Percentiles rank a stretch among this genome's conserved stretches.
Evolutionary conservation across 2,113 vertebrate species (phyloP).

Genomic region (Emydura subglobosa): DNA sequence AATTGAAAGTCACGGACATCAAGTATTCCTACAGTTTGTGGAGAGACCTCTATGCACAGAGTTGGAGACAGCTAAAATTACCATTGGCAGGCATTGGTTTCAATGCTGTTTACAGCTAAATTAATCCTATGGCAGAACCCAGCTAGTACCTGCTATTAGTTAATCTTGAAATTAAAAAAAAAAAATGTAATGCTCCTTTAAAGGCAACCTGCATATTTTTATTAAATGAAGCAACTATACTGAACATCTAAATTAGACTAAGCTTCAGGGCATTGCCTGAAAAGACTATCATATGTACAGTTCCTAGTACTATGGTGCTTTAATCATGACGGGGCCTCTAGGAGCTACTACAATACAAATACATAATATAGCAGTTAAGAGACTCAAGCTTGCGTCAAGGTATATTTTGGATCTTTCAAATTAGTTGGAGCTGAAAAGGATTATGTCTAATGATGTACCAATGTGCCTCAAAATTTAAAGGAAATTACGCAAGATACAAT

Average conservation of each 20-base stretch:
- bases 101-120: not conserved
- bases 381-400: not conserved
- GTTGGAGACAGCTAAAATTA: not conserved
- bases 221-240: not conserved
- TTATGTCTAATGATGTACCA: accelerated
- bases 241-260: not conserved
- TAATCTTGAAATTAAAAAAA: not conserved
- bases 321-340: not conserved
- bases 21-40: not conserved
- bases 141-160: not conserved
- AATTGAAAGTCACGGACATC: not conserved
- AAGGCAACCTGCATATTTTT: not conserved
- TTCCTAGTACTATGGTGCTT: not conserved
- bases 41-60: not conserved
- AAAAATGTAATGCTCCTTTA: not conserved
- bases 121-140: not conserved
- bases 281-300: not conserved
- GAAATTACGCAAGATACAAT: not conserved
- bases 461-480: not conserved
- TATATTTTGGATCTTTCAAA: not conserved
- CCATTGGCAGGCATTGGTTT: not conserved
- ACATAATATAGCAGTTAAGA: not conserved
- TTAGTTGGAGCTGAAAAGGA: not conserved
- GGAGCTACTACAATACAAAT: not conserved
- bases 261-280: not conserved